Evolutionary conservation across 2,113 vertebrate genomes (phyloP).

Genomic region (Nannospalax galili): DNA sequence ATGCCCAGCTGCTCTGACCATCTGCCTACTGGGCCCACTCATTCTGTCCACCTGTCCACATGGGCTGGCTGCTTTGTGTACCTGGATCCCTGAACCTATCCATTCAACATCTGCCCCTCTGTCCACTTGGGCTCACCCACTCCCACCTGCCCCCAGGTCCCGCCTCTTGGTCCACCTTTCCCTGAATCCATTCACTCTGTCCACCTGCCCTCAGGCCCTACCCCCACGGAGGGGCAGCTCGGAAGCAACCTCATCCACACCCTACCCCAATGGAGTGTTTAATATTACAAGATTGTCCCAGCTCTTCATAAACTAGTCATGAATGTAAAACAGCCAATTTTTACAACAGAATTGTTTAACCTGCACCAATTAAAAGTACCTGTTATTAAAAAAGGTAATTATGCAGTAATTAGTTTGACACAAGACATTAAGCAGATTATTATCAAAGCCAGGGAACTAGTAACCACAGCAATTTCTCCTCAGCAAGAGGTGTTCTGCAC

Average conservation of each 20-base stretch:
- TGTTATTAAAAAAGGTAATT: slow-evolving; percentile 81
- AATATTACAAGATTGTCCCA: slow-evolving; percentile 45
- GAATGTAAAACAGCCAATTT: slow-evolving; percentile 62
- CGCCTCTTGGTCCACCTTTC: neutral
- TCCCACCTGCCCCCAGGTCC: neutral
- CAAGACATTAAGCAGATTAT: slow-evolving; percentile 83
- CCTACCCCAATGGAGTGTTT: slow-evolving; percentile 28
- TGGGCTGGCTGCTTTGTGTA: neutral
- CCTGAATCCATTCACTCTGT: neutral
- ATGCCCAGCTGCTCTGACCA: no score
- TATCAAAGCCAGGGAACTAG: slow-evolving; percentile 82
- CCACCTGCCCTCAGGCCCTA: neutral
- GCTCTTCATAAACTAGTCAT: slow-evolving; percentile 67
- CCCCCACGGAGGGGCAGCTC: neutral
- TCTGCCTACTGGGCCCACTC: neutral
- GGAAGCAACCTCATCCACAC: neutral
- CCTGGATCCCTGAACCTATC: neutral
- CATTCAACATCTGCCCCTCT: neutral
- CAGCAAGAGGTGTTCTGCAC: neutral
- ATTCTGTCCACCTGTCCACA: neutral
- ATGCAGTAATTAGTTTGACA: slow-evolving; percentile 82
- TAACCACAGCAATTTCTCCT: neutral
- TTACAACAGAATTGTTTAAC: slow-evolving; percentile 69
- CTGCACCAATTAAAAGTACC: slow-evolving; percentile 79
- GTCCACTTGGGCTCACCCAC: neutral